These are phyloP conservation scores for Andrena praecox DNA, from an alignment of 2,888 invertebrate species.

Conservation along the genomic window DNA sequence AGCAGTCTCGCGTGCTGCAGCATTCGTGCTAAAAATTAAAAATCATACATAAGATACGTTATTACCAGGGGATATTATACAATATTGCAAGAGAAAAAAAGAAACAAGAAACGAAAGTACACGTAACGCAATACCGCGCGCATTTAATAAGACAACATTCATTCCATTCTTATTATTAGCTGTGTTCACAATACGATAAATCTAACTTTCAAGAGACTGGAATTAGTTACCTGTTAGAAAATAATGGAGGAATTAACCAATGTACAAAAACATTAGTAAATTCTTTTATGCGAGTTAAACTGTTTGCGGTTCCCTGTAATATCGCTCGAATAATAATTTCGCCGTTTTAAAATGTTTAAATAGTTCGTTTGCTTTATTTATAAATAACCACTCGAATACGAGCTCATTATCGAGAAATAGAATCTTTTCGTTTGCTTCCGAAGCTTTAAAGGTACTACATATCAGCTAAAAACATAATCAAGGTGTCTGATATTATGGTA, in stretches of 20 bases:
- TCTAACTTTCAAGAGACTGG: constrained; percentile 18
- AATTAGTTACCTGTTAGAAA: constrained; percentile 31
- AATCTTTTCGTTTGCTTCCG: constrained; percentile 38
- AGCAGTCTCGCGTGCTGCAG: constrained; percentile 26
- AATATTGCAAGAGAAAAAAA: constrained; percentile 37
- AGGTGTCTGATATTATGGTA: constrained; percentile 61
- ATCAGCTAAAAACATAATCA: constrained; percentile 59
- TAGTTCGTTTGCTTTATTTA: constrained; percentile 34
- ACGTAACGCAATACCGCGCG: constrained; percentile 19
- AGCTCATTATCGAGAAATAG: constrained; percentile 41
- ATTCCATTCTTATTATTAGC: constrained; percentile 33
- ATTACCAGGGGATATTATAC: constrained; percentile 43
- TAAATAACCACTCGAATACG: constrained; percentile 34
- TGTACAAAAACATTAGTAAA: constrained; percentile 28
- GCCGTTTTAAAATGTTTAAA: constrained; percentile 34
- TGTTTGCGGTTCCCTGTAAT: constrained; percentile 36
- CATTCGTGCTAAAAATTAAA: constrained; percentile 32
- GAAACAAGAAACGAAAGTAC: constrained; percentile 30
- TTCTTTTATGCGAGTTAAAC: constrained; percentile 30
- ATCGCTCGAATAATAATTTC: constrained; percentile 43
- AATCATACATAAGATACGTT: constrained; percentile 32
- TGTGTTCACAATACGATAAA: constrained; percentile 34
- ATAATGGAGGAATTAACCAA: constrained; percentile 29
- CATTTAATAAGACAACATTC: constrained; percentile 45
- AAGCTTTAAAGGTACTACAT: constrained; percentile 23